Evolutionary conservation across 2,797 vertebrate species (phyloP).

Genomic region (Sebastes elongatus): DNA sequence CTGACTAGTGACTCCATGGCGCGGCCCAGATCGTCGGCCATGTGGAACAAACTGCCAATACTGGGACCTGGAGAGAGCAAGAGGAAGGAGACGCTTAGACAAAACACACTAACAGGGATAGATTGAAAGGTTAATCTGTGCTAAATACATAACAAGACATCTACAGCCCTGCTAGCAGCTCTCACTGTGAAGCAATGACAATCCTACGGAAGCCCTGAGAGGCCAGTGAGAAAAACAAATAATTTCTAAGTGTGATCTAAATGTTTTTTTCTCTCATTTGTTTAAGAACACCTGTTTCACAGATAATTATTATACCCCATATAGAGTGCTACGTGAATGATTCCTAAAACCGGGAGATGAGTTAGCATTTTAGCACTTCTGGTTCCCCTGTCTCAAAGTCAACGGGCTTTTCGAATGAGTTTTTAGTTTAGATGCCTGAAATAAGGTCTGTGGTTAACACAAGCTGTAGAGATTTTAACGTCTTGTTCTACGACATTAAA

Average conservation of each 20-base stretch:
- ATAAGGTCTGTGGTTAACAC: too few relatives aligned
- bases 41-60: constrained; percentile 94
- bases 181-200: neutral
- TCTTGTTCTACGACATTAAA: too few relatives aligned
- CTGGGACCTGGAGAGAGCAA: constrained; percentile 84
- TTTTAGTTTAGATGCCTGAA: too few relatives aligned
- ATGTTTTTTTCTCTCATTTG: neutral
- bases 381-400: too few relatives aligned
- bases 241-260: neutral
- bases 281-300: too few relatives aligned
- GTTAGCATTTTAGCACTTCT: too few relatives aligned
- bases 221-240: too few relatives aligned
- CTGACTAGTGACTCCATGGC: constrained; percentile 96
- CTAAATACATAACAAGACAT: neutral
- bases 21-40: constrained; percentile 94
- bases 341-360: too few relatives aligned
- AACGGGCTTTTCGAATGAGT: too few relatives aligned
- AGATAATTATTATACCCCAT: too few relatives aligned
- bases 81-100: neutral
- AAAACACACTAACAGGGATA: neutral
- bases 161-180: neutral
- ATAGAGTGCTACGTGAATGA: too few relatives aligned
- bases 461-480: too few relatives aligned
- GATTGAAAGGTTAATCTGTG: neutral
- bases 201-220: neutral